A percentile compares a stretch with the other conserved stretches of the same genome.
These are phyloP conservation scores for Puma concolor DNA, from an alignment of 2,113 vertebrate species.

Conservation along the genomic window DNA sequence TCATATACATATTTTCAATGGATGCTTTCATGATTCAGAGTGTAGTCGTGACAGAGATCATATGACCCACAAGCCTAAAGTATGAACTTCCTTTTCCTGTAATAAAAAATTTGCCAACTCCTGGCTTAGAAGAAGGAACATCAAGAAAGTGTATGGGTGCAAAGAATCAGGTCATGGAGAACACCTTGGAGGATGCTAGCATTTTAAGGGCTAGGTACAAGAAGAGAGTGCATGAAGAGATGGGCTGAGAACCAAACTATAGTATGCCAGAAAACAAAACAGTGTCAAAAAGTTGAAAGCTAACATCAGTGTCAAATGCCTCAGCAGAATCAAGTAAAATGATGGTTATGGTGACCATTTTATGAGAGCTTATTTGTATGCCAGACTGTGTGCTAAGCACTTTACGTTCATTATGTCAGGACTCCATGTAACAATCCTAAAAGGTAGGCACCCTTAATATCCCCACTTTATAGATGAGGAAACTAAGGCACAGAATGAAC, in stretches of 20 bases:
- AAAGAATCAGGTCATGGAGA: background rate
- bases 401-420: background rate
- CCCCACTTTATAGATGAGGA: background rate
- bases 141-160: background rate
- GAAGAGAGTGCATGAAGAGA: background rate
- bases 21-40: background rate
- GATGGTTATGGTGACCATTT: background rate
- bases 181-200: background rate
- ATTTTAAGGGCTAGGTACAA: background rate
- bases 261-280: background rate
- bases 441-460: background rate
- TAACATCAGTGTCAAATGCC: background rate
- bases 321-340: background rate
- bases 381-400: background rate
- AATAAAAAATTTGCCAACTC: background rate
- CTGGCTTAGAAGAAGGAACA: background rate
- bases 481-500: constrained; percentile 28
- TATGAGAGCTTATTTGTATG: background rate
- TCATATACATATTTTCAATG: background rate
- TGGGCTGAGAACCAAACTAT: background rate
- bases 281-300: background rate
- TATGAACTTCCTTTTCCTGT: background rate
- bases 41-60: background rate
- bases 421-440: background rate
- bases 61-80: background rate